Evolutionary conservation across 2,888 invertebrate genomes (phyloP), one percentile per base, ranked within the genome.

Genomic region (Saturnia japonica): DNA sequence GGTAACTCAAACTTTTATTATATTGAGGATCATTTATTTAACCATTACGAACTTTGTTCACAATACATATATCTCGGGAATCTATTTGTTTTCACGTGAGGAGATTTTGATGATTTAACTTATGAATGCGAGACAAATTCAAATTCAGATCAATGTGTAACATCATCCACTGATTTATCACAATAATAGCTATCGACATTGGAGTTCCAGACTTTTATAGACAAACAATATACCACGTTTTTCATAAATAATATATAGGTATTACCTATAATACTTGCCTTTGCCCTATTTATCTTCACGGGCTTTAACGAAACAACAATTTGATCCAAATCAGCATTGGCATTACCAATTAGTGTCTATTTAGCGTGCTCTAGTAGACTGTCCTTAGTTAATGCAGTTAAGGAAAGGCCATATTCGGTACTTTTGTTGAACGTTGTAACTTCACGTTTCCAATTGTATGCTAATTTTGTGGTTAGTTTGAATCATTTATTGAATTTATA

Each of bases 341-440:
- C 71, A 79, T 77, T 79, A 78, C 78, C 82, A 84, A 85, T 84
- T 85, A 82, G 80, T 76, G 51, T 72, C 68, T 73, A 76, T 77
- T 78, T 74, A 72, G 74, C 75, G 71, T 73, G 70, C 77, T 77
- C 78, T 80, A 80, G 80, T 76, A 78, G 77, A 79, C 78, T 79
- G 84, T 80, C 83, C 84, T 83, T 82, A 83, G 76, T 77, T 73
- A 54, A 66, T 66, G 64, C 66, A 69, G 57, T 66, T 6, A 60
- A 60, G 54, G 67, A 66, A 67, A 67, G 54, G 66, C 67, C 51
- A 42, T 67, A 70, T 66, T 66, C 51, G 54, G 6, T 19, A 40
- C 68, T 47, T 51, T 40, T 40, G 40, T 42, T 22, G 54, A 67
- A 66, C 67, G 70, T 54, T 70, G 67, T 54, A 40, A 28, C 51